Percentiles rank a stretch among this genome's conserved stretches.
These are phyloP conservation scores for Cercopithecus petaurista DNA, from an alignment of 2,797 vertebrate genomes.

Conservation along the genomic window DNA sequence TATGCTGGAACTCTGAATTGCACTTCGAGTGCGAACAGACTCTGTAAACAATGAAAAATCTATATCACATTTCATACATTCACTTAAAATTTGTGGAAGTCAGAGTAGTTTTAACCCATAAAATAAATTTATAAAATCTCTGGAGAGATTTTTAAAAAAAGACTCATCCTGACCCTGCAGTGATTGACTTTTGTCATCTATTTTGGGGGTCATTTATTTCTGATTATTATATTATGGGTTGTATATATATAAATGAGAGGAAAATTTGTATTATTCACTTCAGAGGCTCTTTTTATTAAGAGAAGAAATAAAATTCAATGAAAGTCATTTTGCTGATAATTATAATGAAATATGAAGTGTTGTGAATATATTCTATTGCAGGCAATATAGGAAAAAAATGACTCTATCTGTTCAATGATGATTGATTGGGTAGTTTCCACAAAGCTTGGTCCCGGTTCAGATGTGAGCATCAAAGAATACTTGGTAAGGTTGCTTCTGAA, in stretches of 20 bases:
- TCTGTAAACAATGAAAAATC: conserved; percentile 63
- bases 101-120: conserved; percentile 63
- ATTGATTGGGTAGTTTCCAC: conserved; percentile 78
- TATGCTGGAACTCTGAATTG: conserved; percentile 16
- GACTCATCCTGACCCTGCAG: conserved; percentile 66
- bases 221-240: conserved; percentile 75
- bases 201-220: conserved; percentile 81
- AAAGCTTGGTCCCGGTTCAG: conserved; percentile 59
- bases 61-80: conserved; percentile 56
- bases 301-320: conserved; percentile 84
- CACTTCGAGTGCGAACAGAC: conserved; percentile 52
- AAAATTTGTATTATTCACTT: conserved; percentile 80
- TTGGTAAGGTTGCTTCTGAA: neutral
- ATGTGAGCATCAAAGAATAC: conserved; percentile 56
- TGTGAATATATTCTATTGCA: conserved; percentile 82
- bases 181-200: conserved; percentile 80
- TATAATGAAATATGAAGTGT: conserved; percentile 84
- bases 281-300: conserved; percentile 83
- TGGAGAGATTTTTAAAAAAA: conserved; percentile 66
- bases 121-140: conserved; percentile 59
- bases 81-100: conserved; percentile 62
- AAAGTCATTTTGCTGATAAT: conserved; percentile 84
- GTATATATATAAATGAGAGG: conserved; percentile 76
- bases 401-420: conserved; percentile 70
- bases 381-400: conserved; percentile 77